phyloP scores from a whole-genome alignment of 2,888 invertebrate species.

The Polydrusus pterygomalis region DNA sequence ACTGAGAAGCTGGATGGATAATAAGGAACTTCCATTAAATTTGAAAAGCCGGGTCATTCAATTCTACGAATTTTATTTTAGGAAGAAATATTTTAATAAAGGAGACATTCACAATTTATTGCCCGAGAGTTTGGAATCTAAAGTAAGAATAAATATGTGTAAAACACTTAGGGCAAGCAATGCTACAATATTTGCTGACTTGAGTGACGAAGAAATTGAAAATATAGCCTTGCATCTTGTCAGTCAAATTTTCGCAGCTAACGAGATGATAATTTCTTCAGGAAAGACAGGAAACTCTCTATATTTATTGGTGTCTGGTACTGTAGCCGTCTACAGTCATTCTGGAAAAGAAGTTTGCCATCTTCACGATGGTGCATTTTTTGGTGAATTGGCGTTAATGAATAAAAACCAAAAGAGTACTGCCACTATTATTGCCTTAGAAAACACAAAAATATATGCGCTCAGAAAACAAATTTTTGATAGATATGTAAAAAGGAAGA shows the following conservation, averaged over 20 bases:
- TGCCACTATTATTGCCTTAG: slow-evolving; percentile 77
- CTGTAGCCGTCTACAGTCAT: slow-evolving; percentile 77
- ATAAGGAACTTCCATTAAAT: slow-evolving; percentile 68
- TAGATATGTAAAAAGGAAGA: slow-evolving; percentile 55
- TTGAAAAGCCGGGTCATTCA: slow-evolving; percentile 68
- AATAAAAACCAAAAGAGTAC: slow-evolving; percentile 75
- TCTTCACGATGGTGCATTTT: slow-evolving; percentile 76
- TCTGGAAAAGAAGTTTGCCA: too few species aligned
- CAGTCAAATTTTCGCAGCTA: slow-evolving; percentile 76
- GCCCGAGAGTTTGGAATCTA: slow-evolving; percentile 60
- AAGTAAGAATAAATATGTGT: slow-evolving; percentile 75
- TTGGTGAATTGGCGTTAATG: slow-evolving; percentile 77
- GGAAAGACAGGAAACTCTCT: slow-evolving; percentile 77
- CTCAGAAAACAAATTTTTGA: slow-evolving; percentile 74
- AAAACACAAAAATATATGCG: slow-evolving; percentile 76
- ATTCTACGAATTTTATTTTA: slow-evolving; percentile 70
- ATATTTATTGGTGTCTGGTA: slow-evolving; percentile 78
- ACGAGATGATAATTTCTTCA: slow-evolving; percentile 77
- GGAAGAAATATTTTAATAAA: slow-evolving; percentile 70
- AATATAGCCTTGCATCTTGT: slow-evolving; percentile 74
- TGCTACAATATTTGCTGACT: slow-evolving; percentile 74
- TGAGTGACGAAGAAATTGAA: slow-evolving; percentile 73
- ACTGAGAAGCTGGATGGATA: slow-evolving; percentile 69
- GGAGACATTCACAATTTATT: slow-evolving; percentile 62
- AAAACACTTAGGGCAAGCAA: slow-evolving; percentile 73